These are phyloP conservation scores for Calliopum simillimum DNA, from an alignment of 2,888 invertebrate genomes.

Conservation along the genomic window DNA sequence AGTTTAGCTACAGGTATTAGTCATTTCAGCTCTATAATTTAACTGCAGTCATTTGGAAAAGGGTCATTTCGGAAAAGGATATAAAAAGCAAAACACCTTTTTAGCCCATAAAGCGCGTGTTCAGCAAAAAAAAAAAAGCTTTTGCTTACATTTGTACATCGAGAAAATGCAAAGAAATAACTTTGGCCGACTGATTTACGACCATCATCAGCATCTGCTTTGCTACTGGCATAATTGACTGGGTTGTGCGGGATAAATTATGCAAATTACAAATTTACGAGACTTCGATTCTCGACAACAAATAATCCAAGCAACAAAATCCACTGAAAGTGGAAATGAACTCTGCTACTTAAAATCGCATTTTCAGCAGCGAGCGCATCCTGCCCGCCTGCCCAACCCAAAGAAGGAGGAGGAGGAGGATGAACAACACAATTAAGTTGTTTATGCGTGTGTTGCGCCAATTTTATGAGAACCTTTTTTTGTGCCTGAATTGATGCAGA, in stretches of 20 bases:
- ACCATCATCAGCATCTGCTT: too few relatives aligned
- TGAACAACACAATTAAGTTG: slow-evolving; percentile 59
- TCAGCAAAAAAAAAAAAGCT: too few relatives aligned
- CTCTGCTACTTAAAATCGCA: slow-evolving; percentile 6
- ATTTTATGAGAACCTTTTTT: slow-evolving; percentile 28
- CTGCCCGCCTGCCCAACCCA: background rate
- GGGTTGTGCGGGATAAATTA: slow-evolving; percentile 48
- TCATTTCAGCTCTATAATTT: too few relatives aligned
- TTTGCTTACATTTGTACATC: too few relatives aligned
- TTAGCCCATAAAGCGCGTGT: too few relatives aligned
- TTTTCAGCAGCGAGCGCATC: background rate
- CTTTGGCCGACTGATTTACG: too few relatives aligned
- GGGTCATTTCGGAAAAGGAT: too few relatives aligned
- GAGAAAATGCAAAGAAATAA: too few relatives aligned
- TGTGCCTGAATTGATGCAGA: slow-evolving; percentile 46
- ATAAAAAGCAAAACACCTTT: too few relatives aligned
- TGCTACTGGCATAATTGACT: slow-evolving; percentile 14
- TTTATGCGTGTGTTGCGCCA: slow-evolving; percentile 41
- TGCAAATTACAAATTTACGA: slow-evolving; percentile 57
- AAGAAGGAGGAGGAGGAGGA: slow-evolving; percentile 16
- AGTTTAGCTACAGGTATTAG: too few relatives aligned
- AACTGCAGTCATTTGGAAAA: too few relatives aligned
- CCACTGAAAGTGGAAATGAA: slow-evolving; percentile 24
- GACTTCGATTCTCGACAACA: slow-evolving; percentile 40
- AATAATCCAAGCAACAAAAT: slow-evolving; percentile 14